Conservation (phyloP, 1,140 invertebrate species). For the Schlechtendalia chinensis region DNA sequence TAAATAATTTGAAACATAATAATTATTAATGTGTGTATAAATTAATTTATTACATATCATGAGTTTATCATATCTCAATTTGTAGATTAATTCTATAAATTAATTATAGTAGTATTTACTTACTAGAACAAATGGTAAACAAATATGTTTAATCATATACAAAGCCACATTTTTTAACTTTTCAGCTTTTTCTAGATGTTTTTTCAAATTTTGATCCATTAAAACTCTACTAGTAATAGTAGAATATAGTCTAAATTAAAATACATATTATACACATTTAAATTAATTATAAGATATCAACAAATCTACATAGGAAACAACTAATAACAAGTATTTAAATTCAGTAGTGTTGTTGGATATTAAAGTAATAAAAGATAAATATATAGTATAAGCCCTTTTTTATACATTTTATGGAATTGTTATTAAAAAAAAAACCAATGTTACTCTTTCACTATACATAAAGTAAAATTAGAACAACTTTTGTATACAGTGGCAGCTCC, state of each 20-base stretch:
- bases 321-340: background rate
- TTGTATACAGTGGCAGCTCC: no score
- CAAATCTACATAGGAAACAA: background rate
- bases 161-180: constrained; percentile 22
- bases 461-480: no score
- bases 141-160: constrained; percentile 19
- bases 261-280: background rate
- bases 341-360: background rate
- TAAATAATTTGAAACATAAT: no score
- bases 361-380: background rate
- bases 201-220: constrained; percentile 16
- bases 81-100: background rate
- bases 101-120: background rate
- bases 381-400: background rate
- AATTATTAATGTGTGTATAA: background rate
- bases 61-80: background rate
- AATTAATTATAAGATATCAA: background rate
- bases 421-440: no score
- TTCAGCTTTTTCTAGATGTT: background rate
- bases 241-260: constrained; percentile 39
- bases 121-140: constrained; percentile 33
- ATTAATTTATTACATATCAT: background rate
- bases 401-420: no score
- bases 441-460: no score
- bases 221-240: constrained; percentile 21